These are phyloP conservation scores for Aptenodytes forsteri DNA, from an alignment of 2,113 vertebrate genomes.

Conservation along the genomic window DNA sequence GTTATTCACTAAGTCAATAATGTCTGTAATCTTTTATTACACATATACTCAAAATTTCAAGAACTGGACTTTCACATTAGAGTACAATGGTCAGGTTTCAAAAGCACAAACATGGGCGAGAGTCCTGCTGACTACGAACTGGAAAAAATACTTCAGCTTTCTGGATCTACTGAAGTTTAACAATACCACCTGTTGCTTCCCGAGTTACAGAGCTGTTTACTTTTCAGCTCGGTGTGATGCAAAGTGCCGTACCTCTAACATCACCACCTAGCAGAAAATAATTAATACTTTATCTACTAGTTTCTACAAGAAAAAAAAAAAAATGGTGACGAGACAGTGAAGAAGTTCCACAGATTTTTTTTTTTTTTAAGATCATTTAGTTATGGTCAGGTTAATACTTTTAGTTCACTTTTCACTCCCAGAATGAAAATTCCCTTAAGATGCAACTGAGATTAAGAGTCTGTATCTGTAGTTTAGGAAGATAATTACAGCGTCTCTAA, in stretches of 20 bases:
- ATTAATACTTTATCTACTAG: not conserved
- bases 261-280: not conserved
- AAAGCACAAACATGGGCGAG: not conserved
- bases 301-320: not conserved
- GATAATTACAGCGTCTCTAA: constrained; percentile 17
- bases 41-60: not conserved
- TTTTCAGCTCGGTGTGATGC: not conserved
- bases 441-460: not conserved
- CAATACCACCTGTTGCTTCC: not conserved
- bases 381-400: not conserved
- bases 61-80: not conserved
- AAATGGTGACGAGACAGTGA: not conserved
- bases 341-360: not conserved
- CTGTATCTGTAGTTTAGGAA: not conserved
- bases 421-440: not conserved
- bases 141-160: not conserved
- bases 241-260: not conserved
- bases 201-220: not conserved
- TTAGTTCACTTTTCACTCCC: not conserved
- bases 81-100: not conserved
- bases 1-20: not conserved
- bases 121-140: not conserved
- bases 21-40: not conserved
- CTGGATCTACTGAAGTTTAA: not conserved
- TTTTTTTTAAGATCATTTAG: not conserved